A percentile compares a stretch with the other conserved stretches of the same genome.
Evolutionary conservation across 2,888 invertebrate species (phyloP).

Genomic region (Drosophila phalerata): DNA sequence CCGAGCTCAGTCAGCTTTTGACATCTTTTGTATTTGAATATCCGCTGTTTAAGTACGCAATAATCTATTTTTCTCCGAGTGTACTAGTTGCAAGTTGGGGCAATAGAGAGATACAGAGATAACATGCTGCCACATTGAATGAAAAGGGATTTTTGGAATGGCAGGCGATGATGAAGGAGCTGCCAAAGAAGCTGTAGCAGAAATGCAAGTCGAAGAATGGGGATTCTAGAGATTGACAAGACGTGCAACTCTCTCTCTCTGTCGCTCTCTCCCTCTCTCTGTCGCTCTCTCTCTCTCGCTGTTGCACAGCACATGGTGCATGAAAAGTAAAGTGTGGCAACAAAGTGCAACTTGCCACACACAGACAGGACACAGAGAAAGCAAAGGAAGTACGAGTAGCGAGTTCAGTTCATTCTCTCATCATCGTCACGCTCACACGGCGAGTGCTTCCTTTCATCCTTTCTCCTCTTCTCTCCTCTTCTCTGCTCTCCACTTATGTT

Average conservation of each 20-base stretch:
- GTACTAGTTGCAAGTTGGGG: slow-evolving; percentile 1
- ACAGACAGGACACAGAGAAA: no score
- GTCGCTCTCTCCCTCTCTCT: no score
- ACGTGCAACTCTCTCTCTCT: slow-evolving; percentile 21
- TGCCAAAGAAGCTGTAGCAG: slow-evolving; percentile 14
- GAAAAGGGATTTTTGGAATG: slow-evolving; percentile 72
- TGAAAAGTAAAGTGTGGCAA: slow-evolving; percentile 71
- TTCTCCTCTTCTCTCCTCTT: neutral
- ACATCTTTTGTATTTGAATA: no score
- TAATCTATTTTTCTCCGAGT: no score
- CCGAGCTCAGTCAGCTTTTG: no score
- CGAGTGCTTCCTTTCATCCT: slow-evolving; percentile 16
- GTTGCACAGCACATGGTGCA: slow-evolving; percentile 51
- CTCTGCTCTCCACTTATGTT: slow-evolving; percentile 23
- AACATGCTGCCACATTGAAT: slow-evolving; percentile 68
- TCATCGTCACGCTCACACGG: slow-evolving; percentile 13
- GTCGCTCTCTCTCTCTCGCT: neutral
- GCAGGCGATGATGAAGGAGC: slow-evolving; percentile 46
- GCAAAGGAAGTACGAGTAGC: neutral
- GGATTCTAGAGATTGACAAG: slow-evolving; percentile 23
- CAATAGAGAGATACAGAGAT: slow-evolving; percentile 62
- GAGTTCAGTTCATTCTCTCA: slow-evolving; percentile 10
- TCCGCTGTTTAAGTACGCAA: no score
- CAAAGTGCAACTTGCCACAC: slow-evolving; percentile 61
- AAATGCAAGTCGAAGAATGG: neutral